Evolutionary conservation across 2,113 vertebrate genomes (phyloP), one percentile per base, ranked within the genome.

Genomic region (Sapajus apella): DNA sequence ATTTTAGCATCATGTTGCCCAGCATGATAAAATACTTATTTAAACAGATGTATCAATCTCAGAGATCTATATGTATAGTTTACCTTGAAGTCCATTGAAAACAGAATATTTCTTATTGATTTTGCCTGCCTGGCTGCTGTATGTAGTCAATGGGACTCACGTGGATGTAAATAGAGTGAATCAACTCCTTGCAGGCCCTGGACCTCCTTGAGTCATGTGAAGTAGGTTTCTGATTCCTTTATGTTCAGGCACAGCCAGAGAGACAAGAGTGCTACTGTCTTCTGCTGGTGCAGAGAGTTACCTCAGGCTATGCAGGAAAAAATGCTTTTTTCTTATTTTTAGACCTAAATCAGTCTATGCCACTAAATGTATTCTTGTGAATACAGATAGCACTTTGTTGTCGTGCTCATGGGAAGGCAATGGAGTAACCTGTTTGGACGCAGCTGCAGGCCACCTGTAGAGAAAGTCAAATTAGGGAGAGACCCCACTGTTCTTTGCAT

Each of bases 401-500:
- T 81, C 93, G 55, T 96, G 97, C 98, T 98, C 98, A 97, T 98
- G 98, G 99, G 98, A 99, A 99, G 98, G 94, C 98, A 0, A 97
- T 97, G 92, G 97, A 97, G 97, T 99, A 99, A 99, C 99, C 99
- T 99, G 99, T 99, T 99, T 98, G 97, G 98, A 98, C 98, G 99
- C 99, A 99, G 99, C 99, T 99, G 99, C 98, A 98, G 99, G 98
- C 99, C 99, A 99, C 99, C 99, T 99, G 99, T 99, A 99, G 99
- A 99, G 99, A 99, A 99, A 99, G 99, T 99, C 99, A 99, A 99
- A 99, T 99, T 99, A 99, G 98, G 98, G 98, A 99, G 99, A 99
- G 98, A 98, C 99, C 99, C 99, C 98, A 99, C 99, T 99, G 99
- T 98, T 99, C 98, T 98, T 97, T 98, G 99, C 98, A 99, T 98